Conservation (phyloP, 2,797 vertebrate genomes). For the Mormyrus hasselquistii region DNA sequence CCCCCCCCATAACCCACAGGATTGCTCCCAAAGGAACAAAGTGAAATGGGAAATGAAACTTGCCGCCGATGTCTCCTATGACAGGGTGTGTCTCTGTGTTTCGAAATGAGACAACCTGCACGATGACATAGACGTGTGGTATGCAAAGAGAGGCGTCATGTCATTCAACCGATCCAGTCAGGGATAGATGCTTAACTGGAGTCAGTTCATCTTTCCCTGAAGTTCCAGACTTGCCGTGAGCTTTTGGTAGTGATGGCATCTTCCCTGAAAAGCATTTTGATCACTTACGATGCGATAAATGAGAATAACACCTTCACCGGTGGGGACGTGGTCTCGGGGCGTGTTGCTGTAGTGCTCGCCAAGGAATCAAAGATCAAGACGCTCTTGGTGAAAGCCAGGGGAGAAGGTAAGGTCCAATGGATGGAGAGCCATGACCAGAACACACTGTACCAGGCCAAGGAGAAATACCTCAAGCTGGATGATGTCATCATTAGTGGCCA, state of each 20-base stretch:
- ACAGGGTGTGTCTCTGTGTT: neutral
- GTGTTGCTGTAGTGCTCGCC: slow-evolving; percentile 47
- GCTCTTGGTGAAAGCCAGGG: slow-evolving; percentile 44
- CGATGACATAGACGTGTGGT: neutral
- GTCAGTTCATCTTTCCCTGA: neutral
- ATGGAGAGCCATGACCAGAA: slow-evolving; percentile 35
- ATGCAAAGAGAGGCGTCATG: neutral
- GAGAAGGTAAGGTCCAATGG: slow-evolving; percentile 49
- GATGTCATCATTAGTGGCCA: slow-evolving; percentile 40
- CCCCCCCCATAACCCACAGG: neutral
- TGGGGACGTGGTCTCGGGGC: slow-evolving; percentile 53
- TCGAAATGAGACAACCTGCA: neutral
- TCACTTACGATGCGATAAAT: slow-evolving; percentile 58
- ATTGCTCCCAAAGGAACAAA: neutral
- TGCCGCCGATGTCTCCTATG: neutral
- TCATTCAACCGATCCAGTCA: neutral
- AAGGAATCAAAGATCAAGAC: slow-evolving; percentile 43
- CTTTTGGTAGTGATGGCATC: neutral
- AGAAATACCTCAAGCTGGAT: slow-evolving; percentile 51
- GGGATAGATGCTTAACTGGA: neutral
- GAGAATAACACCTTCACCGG: slow-evolving; percentile 51
- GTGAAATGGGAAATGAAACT: neutral
- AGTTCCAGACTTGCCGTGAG: neutral
- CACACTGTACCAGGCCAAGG: slow-evolving; percentile 30
- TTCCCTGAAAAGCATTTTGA: slow-evolving; percentile 38